Conservation (phyloP, 2,888 invertebrate species). For the Xylota segnis region DNA sequence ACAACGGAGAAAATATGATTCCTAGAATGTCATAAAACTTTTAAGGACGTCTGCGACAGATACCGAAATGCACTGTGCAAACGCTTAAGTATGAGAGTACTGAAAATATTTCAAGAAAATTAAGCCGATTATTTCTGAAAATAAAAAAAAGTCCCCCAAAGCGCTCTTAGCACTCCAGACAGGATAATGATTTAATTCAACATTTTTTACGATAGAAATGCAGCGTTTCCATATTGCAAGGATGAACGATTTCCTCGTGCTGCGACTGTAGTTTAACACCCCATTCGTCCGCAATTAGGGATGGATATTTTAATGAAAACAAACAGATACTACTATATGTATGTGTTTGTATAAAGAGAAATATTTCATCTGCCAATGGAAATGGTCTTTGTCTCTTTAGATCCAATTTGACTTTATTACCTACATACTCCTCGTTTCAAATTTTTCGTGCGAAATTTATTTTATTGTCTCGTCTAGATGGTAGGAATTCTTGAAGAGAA, state of each 20-base stretch:
- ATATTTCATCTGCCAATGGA: not conserved
- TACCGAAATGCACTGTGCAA: not conserved
- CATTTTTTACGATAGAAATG: not conserved
- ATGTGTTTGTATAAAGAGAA: not conserved
- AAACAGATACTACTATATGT: not conserved
- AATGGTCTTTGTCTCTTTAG: not conserved
- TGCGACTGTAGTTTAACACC: too few relatives aligned
- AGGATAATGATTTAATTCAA: not conserved
- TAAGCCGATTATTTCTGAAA: not conserved
- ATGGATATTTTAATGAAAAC: not conserved
- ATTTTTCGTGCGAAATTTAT: constrained; percentile 11
- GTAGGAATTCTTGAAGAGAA: not conserved
- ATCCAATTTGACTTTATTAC: constrained; percentile 12
- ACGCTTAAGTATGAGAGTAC: not conserved
- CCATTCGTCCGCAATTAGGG: not conserved
- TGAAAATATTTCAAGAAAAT: not conserved
- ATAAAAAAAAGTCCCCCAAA: not conserved
- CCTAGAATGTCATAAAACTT: not conserved
- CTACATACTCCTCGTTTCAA: not conserved
- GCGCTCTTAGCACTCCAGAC: not conserved
- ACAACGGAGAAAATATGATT: not conserved
- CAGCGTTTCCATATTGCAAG: not conserved
- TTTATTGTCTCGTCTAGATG: not conserved
- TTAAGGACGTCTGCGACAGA: not conserved
- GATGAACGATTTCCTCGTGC: not conserved